Evolutionary conservation across 2,113 vertebrate species (phyloP).

Genomic region (Butorides virescens): DNA sequence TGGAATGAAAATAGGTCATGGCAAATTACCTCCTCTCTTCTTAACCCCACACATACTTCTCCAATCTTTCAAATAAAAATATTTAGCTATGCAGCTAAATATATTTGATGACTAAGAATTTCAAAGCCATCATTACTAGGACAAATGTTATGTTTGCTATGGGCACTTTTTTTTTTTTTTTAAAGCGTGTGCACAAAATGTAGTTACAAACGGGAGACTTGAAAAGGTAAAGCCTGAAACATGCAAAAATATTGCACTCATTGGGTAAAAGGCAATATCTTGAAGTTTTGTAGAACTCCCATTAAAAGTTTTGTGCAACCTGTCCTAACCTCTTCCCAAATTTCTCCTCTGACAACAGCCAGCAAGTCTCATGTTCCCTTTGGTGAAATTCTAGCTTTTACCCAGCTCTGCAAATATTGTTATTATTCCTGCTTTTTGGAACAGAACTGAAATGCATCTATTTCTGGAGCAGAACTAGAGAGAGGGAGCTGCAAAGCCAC

Average conservation of each 20-base stretch:
- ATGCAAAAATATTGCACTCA: neutral
- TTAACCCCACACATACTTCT: neutral
- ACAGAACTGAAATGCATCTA: neutral
- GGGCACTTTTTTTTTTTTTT: neutral
- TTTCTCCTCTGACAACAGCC: neutral
- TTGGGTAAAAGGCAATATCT: neutral
- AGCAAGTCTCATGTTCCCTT: neutral
- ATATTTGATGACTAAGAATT: neutral
- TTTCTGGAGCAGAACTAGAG: neutral
- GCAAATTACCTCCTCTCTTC: constrained; percentile 22
- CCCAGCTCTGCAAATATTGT: neutral
- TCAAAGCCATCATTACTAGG: neutral
- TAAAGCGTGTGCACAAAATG: neutral
- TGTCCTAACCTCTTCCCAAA: neutral
- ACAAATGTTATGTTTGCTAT: neutral
- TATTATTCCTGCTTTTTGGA: neutral
- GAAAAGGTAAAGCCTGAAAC: neutral
- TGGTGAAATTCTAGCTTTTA: neutral
- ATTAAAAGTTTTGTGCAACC: neutral
- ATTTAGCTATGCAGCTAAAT: neutral
- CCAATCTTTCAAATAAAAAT: constrained; percentile 26
- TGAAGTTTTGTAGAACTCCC: neutral
- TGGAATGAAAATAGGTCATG: constrained; percentile 52
- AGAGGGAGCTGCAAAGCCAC: neutral
- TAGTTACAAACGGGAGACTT: neutral